These are phyloP conservation scores for Petrocephalus schoutedeni DNA, from an alignment of 2,797 vertebrate genomes.

Conservation along the genomic window DNA sequence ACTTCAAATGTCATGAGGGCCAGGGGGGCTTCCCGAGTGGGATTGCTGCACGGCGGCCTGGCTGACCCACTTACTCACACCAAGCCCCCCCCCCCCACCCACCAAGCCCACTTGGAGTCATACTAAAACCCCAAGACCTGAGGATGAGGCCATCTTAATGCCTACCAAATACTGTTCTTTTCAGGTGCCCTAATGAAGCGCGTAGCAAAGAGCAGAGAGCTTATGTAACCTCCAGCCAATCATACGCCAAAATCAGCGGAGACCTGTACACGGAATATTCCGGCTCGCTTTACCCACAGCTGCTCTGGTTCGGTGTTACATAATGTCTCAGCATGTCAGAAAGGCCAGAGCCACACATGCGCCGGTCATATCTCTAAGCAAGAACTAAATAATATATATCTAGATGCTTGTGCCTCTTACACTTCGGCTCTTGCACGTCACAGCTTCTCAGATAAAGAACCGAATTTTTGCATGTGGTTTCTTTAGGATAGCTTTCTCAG, in stretches of 20 bases:
- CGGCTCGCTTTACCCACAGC: background rate
- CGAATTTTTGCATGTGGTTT: background rate
- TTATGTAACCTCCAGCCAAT: background rate
- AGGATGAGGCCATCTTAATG: background rate
- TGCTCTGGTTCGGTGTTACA: background rate
- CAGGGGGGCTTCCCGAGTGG: background rate
- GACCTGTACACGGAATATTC: background rate
- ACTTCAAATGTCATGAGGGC: constrained; percentile 24
- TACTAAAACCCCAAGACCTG: background rate
- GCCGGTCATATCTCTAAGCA: background rate
- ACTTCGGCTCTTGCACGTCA: background rate
- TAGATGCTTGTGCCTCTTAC: background rate
- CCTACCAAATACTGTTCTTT: background rate
- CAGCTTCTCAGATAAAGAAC: background rate
- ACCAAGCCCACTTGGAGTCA: background rate
- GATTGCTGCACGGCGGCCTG: background rate
- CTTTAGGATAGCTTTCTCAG: background rate
- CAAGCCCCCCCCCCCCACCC: no score
- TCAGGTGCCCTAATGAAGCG: background rate
- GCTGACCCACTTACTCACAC: background rate
- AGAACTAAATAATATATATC: background rate
- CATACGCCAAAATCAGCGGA: background rate
- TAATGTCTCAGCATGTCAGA: background rate
- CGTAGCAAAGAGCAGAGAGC: background rate
- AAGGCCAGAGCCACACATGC: background rate